Base-by-base conservation (phyloP, 2,797 vertebrate genomes). In the Brotula barbata region DNA sequence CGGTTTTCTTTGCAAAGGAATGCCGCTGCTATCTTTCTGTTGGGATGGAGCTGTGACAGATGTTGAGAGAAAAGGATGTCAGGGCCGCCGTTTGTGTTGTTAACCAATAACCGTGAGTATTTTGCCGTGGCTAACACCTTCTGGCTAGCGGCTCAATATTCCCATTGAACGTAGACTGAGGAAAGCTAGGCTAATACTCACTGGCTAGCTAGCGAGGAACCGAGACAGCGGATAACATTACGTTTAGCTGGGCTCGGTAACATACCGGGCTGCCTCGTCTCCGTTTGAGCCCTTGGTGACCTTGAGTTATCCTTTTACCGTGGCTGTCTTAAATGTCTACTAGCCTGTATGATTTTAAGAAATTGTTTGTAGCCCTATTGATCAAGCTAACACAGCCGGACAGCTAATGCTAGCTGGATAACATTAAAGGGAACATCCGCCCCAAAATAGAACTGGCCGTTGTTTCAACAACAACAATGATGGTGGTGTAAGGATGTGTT, bases 1-100 rank as follows among this genome's bases (percentile, higher is more conserved):
- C 51, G 22, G 68, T 20, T 65, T 12, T 71, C 44, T 49, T 79
- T 77, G 77, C 79, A 45, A 47, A 77, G 86, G 86, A 89, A 89
- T 88, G 86, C 81, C 47, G 57, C 71, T 34, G 63, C 54, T 78
- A 0, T 15, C 7, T 53, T 7, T 63, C 49, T 60, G 58, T 59
- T 7, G 57, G 73, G 80, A 75, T 77, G 81, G 78, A 70, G 57
- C 34, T 63, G 17, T 70, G 80, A 80, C 77, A 68, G 78, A 82
- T 63, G 72, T 58, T 75, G 68, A 58, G 61, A 14, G 31, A 33
- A 57, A 71, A 43, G 19, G 4, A 85, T 85, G 80, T 55, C 34
- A 41, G 57, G 33, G 49, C 55, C 57, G 46, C 71, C 28, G 0
- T 14, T 15, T 33, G 21, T 14, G 44, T 1, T 57, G 34, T 33